Evolutionary conservation across 2,113 vertebrate genomes (phyloP).

Genomic region (Sarotherodon lohbergeri): DNA sequence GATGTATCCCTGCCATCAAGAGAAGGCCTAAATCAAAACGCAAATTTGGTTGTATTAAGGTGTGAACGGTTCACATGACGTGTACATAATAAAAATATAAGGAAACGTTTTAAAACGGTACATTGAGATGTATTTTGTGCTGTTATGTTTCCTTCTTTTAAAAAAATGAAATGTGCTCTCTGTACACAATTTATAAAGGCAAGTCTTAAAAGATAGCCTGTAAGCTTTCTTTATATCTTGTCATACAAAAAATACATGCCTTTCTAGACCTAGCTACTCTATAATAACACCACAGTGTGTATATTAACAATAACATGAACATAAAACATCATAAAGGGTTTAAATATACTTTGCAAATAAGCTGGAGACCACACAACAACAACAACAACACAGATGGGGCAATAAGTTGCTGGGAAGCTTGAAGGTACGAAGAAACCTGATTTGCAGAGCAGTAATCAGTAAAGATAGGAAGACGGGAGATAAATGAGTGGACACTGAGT

Average conservation of each 20-base stretch:
- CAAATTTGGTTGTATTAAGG: neutral
- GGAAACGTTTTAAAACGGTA: neutral
- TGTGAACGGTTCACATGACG: neutral
- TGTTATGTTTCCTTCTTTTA: neutral
- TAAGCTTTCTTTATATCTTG: neutral
- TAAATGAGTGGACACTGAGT: conserved; percentile 53
- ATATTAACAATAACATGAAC: neutral
- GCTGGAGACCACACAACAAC: neutral
- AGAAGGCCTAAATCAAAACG: neutral
- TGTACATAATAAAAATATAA: too few species aligned
- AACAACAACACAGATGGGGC: neutral
- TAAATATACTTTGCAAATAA: neutral
- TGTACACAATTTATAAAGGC: neutral
- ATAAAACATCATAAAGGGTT: neutral
- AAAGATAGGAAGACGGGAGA: conserved; percentile 39
- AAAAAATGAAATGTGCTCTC: neutral
- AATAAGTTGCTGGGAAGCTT: neutral
- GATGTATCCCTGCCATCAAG: neutral
- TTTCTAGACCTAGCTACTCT: neutral
- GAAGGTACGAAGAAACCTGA: conserved; percentile 14
- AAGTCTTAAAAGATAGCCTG: neutral
- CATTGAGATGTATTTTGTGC: neutral
- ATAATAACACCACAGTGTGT: neutral
- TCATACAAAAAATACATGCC: neutral
- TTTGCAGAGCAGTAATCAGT: conserved; percentile 46